A percentile compares a stretch with the other conserved stretches of the same genome.
These are phyloP conservation scores for Drosophila pruinosa DNA, from an alignment of 1,140 invertebrate species.

Conservation along the genomic window DNA sequence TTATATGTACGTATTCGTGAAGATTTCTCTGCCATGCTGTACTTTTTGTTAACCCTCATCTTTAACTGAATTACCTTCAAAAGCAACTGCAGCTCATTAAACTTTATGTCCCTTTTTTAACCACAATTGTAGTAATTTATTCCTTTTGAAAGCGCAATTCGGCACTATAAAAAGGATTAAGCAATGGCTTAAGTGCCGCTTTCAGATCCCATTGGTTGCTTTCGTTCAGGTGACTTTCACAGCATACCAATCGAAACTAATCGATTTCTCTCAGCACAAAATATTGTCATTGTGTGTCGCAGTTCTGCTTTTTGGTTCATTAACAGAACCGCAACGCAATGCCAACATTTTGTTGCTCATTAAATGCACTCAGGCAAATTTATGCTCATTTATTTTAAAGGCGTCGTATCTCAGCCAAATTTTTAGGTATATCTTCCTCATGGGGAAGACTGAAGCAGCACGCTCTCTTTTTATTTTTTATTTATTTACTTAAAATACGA, in stretches of 20 bases:
- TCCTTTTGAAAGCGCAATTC: not conserved
- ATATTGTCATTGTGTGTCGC: constrained; percentile 13
- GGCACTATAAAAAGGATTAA: not conserved
- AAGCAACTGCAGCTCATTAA: too few species aligned
- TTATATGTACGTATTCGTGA: too few species aligned
- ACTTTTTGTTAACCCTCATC: too few species aligned
- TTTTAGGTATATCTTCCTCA: not conserved
- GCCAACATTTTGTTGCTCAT: constrained; percentile 38
- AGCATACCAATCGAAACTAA: not conserved
- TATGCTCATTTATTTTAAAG: constrained; percentile 43
- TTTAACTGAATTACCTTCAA: not conserved
- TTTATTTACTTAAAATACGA: constrained; percentile 41
- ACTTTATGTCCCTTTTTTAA: too few species aligned
- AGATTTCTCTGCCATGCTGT: too few species aligned
- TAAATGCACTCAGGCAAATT: constrained; percentile 53
- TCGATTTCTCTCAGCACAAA: constrained; percentile 8
- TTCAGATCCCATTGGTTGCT: not conserved
- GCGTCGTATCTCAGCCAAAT: constrained; percentile 12
- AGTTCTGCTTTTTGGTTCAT: constrained; percentile 12
- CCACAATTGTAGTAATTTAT: too few species aligned
- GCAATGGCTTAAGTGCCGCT: not conserved
- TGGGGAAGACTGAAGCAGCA: not conserved
- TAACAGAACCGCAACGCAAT: constrained; percentile 5
- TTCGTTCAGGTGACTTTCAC: not conserved
- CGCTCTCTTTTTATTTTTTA: constrained; percentile 10